Conservation (phyloP, 2,113 vertebrate species). For the Tragelaphus buxtoni region DNA sequence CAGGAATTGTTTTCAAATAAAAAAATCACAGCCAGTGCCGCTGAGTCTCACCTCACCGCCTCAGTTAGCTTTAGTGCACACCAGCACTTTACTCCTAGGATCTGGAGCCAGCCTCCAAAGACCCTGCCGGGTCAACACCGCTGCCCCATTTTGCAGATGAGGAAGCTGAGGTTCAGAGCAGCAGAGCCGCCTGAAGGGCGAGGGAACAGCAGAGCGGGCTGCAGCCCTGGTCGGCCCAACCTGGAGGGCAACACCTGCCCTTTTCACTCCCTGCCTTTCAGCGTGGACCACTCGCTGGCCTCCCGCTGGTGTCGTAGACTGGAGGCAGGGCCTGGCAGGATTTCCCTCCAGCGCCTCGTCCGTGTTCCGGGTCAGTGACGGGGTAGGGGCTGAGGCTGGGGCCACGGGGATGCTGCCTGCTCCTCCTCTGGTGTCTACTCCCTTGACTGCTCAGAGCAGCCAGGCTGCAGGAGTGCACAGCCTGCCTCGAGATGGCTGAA, state of each 20-base stretch:
- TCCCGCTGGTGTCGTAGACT: neutral
- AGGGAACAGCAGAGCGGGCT: no score
- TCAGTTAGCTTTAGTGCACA: rapidly evolving
- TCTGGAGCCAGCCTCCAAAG: neutral
- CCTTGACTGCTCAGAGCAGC: neutral
- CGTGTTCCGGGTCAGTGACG: rapidly evolving
- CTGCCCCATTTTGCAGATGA: rapidly evolving
- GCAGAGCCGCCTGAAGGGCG: neutral
- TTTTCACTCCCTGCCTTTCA: neutral
- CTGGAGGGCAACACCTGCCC: rapidly evolving
- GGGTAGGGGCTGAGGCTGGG: neutral
- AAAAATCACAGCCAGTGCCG: neutral
- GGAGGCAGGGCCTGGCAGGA: rapidly evolving
- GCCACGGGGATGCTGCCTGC: neutral
- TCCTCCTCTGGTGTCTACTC: neutral
- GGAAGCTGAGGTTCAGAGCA: neutral
- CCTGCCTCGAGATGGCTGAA: rapidly evolving
- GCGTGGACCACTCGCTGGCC: neutral
- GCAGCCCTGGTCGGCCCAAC: rapidly evolving
- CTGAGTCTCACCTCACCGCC: no score
- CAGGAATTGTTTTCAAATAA: neutral
- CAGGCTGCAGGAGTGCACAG: rapidly evolving
- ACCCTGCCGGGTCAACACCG: rapidly evolving
- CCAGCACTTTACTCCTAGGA: rapidly evolving
- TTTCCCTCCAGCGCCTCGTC: neutral